These are phyloP conservation scores for Allolobophora icterica DNA, from an alignment of 2,888 invertebrate genomes.

Conservation along the genomic window DNA sequence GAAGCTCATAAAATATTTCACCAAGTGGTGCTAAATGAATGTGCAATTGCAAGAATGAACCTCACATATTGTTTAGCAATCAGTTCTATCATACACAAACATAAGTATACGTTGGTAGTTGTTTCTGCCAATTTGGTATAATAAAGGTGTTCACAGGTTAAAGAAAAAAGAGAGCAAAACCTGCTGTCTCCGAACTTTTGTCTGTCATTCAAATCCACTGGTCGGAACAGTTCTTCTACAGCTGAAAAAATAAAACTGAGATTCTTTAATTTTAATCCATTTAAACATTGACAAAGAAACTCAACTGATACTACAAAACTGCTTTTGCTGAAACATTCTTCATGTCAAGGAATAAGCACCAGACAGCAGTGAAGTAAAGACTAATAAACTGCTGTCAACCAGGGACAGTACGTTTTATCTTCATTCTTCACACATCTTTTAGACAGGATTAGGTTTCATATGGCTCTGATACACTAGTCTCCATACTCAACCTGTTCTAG, in stretches of 20 bases:
- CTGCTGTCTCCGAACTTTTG: slow-evolving; percentile 56
- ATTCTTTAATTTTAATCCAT: not conserved
- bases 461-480: too few species aligned
- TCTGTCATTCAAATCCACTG: slow-evolving; percentile 51
- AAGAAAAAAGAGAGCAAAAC: slow-evolving; percentile 46
- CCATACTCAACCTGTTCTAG: too few species aligned
- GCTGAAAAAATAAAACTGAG: slow-evolving; percentile 49
- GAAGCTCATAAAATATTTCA: not conserved
- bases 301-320: too few species aligned
- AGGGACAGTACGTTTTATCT: too few species aligned
- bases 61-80: too few species aligned
- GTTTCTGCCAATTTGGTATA: too few species aligned
- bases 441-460: too few species aligned
- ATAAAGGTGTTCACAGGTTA: not conserved
- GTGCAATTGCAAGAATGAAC: not conserved
- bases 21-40: not conserved
- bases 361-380: not conserved
- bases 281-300: too few species aligned
- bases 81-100: too few species aligned
- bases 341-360: not conserved
- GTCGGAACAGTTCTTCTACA: slow-evolving; percentile 60
- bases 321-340: not conserved
- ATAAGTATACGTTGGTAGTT: too few species aligned
- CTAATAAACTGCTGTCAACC: not conserved
- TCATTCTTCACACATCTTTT: too few species aligned